Evolutionary conservation across 2,113 vertebrate species (phyloP).

Genomic region (Agelaius phoeniceus): DNA sequence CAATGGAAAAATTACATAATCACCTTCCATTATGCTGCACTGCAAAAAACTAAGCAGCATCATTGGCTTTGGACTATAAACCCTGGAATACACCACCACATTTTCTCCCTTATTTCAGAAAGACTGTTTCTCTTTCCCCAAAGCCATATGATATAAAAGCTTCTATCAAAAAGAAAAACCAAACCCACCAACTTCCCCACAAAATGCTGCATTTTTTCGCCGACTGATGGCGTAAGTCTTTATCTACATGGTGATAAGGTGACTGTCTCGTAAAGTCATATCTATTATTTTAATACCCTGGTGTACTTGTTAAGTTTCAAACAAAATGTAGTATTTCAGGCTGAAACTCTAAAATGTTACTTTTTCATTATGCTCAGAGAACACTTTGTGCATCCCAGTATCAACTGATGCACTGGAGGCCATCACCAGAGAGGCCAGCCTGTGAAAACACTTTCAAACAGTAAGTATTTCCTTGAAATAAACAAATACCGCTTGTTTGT

Average conservation of each 20-base stretch:
- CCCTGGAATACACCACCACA: background rate
- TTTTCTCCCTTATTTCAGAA: background rate
- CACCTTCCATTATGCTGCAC: background rate
- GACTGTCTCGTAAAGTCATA: background rate
- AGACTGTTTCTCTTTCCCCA: background rate
- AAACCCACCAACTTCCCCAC: background rate
- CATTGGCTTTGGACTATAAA: background rate
- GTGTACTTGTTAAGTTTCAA: background rate
- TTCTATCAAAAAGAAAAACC: background rate
- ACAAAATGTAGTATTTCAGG: background rate
- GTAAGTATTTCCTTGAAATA: background rate
- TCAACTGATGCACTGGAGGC: background rate
- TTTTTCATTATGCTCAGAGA: background rate
- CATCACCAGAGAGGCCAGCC: background rate
- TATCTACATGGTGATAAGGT: background rate
- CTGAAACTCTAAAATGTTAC: background rate
- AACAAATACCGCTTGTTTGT: background rate
- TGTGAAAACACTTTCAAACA: background rate
- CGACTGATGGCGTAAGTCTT: background rate
- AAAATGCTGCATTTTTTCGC: background rate
- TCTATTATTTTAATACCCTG: background rate
- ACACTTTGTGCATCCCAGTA: background rate
- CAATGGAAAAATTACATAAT: background rate
- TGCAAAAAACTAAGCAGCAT: background rate
- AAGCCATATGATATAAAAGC: background rate